Base-by-base conservation (phyloP, 2,797 vertebrate species). In the Syngnathus acus region DNA sequence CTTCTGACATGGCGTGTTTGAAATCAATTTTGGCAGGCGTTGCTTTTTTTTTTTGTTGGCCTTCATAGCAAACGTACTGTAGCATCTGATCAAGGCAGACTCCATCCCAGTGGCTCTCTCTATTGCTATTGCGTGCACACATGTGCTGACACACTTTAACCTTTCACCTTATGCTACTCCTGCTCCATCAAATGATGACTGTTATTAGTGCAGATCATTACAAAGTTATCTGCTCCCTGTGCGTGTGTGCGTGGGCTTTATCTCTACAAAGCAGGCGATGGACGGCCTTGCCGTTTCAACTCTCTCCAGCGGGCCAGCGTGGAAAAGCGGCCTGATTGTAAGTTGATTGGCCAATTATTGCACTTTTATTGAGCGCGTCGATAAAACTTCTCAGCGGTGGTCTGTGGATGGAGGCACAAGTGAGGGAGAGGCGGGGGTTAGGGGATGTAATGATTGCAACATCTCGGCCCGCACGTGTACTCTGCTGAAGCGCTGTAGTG, bases 321-420 rank as follows among this genome's bases (percentile, higher is more conserved):
- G 82, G 76, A 83, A 81, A 66, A 79, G 77, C n/a, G 32, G 67
- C 21, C 65, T 85, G 80, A 87, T 83, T 87, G 79, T 78, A 21
- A 60, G 60, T 57, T 75, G 79, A 84, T 80, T 78, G 72, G 79
- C 68, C 77, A 86, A 77, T 86, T 85, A 86, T 66, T 74, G 50
- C 43, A 3, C 73, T 79, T 77, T 79, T 75, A 76, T 77, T 5
- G 19, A 61, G 0, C 68, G 38, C 19, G n/a, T 61, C 68, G 64
- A 80, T 65, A 67, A 42, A 6, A 26, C 40, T 13, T 42, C 39
- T 62, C 17, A 58, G 60, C 68, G 75, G 78, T 67, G 4, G 42
- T 63, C 3, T 60, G 66, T 37, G 64, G 38, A 19, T 10, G 4
- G 58, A 5, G 58, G 38, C 32, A 37, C 13, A 5, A 48, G 14